phyloP scores from a whole-genome alignment of 1,140 invertebrate genomes.

The Drosophila sulfurigaster region DNA sequence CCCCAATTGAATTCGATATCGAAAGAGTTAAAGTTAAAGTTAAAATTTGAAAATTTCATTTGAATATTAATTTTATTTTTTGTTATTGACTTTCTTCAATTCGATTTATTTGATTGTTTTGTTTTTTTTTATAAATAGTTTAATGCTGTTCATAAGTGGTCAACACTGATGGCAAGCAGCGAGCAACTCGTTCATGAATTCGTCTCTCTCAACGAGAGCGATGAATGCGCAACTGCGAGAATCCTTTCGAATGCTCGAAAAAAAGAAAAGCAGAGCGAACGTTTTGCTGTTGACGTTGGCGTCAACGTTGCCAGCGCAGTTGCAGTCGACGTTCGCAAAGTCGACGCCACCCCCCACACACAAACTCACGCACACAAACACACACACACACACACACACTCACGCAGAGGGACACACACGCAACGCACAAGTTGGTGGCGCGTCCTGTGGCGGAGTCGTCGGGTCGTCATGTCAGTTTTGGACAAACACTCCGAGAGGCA shows the following conservation, averaged over 20 bases:
- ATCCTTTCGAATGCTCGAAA: slow-evolving; percentile 34
- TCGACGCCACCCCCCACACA: slow-evolving; percentile 46
- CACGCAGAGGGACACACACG: not conserved
- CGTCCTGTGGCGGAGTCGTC: slow-evolving; percentile 56
- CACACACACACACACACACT: slow-evolving; percentile 4
- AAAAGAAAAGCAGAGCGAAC: not conserved
- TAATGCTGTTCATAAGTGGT: not conserved
- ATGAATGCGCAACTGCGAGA: slow-evolving; percentile 55
- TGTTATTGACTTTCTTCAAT: too few relatives aligned
- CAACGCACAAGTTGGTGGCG: slow-evolving; percentile 20
- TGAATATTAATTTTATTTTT: too few relatives aligned
- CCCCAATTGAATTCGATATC: too few relatives aligned
- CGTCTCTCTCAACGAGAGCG: slow-evolving; percentile 1
- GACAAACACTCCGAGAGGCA: slow-evolving; percentile 84
- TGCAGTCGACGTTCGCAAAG: slow-evolving; percentile 18
- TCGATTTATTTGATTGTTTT: too few relatives aligned
- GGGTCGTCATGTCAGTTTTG: slow-evolving; percentile 68
- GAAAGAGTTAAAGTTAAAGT: too few relatives aligned
- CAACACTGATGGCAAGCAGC: slow-evolving; percentile 9
- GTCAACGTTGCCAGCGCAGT: slow-evolving; percentile 38
- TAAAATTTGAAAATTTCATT: too few relatives aligned
- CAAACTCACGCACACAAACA: not conserved
- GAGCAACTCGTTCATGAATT: slow-evolving; percentile 1
- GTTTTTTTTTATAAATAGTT: too few relatives aligned
- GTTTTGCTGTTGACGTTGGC: slow-evolving; percentile 31